Percentiles rank a stretch among this genome's conserved stretches.
Conservation (phyloP, 2,888 invertebrate species). For the Exephanes ischioxanthus region DNA sequence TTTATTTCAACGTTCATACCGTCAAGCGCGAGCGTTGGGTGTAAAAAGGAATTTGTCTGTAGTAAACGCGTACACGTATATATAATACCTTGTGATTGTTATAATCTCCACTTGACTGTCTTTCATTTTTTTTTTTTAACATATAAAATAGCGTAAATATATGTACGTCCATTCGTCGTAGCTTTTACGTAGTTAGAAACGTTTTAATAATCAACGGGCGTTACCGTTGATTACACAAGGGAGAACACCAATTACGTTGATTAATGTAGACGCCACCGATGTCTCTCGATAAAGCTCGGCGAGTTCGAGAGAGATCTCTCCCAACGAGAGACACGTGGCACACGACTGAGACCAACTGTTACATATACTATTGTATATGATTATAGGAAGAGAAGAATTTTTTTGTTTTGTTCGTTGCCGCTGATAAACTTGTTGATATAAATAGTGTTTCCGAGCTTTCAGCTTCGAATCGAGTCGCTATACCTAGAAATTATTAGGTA, state of each 20-base stretch:
- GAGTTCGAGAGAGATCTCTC: constrained; percentile 32
- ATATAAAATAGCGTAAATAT: constrained; percentile 47
- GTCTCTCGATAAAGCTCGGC: constrained; percentile 52
- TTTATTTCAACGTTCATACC: constrained; percentile 62
- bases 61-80: constrained; percentile 65
- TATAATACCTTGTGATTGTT: constrained; percentile 55
- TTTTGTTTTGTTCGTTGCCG: constrained; percentile 71
- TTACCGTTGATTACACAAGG: constrained; percentile 83
- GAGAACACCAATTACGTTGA: constrained; percentile 85
- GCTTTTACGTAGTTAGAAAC: constrained; percentile 74
- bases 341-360: constrained; percentile 83
- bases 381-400: constrained; percentile 76
- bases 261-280: constrained; percentile 79
- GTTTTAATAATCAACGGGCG: constrained; percentile 82
- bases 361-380: constrained; percentile 84
- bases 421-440: constrained; percentile 76
- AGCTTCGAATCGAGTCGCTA: constrained; percentile 73
- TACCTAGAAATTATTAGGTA: constrained; percentile 72
- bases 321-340: constrained; percentile 75
- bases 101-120: constrained; percentile 56
- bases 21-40: constrained; percentile 31
- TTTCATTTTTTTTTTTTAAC: constrained; percentile 52
- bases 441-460: constrained; percentile 78
- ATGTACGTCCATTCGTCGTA: constrained; percentile 70
- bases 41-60: constrained; percentile 60